These are phyloP conservation scores for Microtus oregoni DNA, from an alignment of 2,113 vertebrate genomes.

Conservation along the genomic window DNA sequence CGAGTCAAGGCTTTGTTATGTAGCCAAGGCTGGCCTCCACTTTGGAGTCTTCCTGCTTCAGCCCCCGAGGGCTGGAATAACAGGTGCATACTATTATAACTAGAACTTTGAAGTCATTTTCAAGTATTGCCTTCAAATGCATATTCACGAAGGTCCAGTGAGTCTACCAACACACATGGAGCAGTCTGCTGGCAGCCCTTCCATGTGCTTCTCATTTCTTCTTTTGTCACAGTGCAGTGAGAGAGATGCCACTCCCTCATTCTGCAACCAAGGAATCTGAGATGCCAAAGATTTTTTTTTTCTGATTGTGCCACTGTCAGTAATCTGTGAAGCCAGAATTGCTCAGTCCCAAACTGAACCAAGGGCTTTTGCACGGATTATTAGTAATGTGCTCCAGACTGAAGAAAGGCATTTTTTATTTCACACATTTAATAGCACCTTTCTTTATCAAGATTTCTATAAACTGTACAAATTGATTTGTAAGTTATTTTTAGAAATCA, in stretches of 20 bases:
- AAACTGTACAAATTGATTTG: conserved; percentile 71
- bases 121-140: conserved; percentile 25
- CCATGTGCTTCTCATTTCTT: not conserved
- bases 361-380: not conserved
- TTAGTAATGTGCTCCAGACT: not conserved
- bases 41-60: not conserved
- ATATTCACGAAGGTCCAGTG: not conserved
- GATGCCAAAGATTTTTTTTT: not conserved
- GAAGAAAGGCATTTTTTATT: conserved; percentile 47
- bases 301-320: not conserved
- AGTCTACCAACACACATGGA: not conserved
- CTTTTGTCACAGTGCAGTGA: not conserved
- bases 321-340: not conserved
- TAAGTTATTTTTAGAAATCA: conserved; percentile 78
- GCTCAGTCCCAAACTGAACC: not conserved
- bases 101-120: conserved; percentile 1
- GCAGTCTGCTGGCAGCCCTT: not conserved
- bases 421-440: conserved; percentile 66
- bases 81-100: not conserved
- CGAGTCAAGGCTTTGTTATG: not conserved
- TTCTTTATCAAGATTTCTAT: conserved; percentile 65
- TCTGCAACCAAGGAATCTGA: not conserved
- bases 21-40: not conserved
- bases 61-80: not conserved
- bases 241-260: not conserved